phyloP scores from a whole-genome alignment of 2,797 vertebrate species.

The Danio albolineatus region DNA sequence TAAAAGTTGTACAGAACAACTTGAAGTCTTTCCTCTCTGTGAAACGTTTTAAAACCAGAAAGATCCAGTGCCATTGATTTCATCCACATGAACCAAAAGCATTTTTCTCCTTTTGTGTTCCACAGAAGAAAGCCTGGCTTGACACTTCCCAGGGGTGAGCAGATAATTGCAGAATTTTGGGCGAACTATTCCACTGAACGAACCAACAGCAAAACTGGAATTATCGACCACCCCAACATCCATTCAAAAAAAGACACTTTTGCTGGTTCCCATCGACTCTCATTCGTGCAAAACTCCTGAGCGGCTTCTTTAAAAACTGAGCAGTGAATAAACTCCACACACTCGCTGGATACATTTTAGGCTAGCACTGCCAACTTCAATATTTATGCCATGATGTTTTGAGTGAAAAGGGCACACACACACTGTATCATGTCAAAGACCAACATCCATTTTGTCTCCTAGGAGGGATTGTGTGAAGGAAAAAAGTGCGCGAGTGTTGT shows the following conservation, averaged over 20 bases:
- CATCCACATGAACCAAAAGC: not conserved
- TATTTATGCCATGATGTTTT: conserved; percentile 40
- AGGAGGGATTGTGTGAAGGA: conserved; percentile 31
- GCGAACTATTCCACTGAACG: not conserved
- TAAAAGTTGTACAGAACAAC: too few relatives aligned
- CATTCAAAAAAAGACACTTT: not conserved
- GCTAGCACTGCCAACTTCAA: conserved; percentile 16
- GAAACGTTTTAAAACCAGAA: not conserved
- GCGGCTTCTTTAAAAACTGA: not conserved
- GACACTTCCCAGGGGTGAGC: not conserved
- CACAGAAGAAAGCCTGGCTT: not conserved
- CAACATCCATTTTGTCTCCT: conserved; percentile 40
- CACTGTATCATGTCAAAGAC: conserved; percentile 31
- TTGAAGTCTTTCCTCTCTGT: not conserved
- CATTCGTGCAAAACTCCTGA: not conserved
- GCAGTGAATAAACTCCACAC: conserved; percentile 1
- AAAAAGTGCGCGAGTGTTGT: conserved; percentile 37
- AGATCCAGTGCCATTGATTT: not conserved
- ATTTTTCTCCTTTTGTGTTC: not conserved
- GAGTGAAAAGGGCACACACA: conserved; percentile 25
- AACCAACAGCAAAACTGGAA: not conserved
- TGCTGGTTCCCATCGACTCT: not conserved
- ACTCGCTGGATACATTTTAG: conserved; percentile 7
- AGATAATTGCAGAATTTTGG: conserved; percentile 10
- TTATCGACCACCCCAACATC: conserved; percentile 16